Evolutionary conservation across 92 coral and sea anemone species (phyloP), one percentile per base, ranked within the genome.

Genomic region (Virgularia gustaviana): DNA sequence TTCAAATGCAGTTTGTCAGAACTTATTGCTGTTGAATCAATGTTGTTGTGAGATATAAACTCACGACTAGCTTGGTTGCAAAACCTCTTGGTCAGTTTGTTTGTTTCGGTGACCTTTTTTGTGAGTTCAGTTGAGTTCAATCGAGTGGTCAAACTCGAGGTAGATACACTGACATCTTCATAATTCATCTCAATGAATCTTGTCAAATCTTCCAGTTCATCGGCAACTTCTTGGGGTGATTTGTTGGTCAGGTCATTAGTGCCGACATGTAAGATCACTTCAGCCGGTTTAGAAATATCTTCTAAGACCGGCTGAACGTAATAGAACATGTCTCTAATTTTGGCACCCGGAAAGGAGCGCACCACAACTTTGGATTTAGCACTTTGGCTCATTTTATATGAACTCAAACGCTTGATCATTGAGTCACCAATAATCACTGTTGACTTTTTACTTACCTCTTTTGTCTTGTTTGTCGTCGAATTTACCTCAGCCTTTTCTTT

Each of bases 1-100:
- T 71, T 79, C 24, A 79, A 64, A 33, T 79, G 78, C 63, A 79
- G 62, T 59, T 71, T 71, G 25, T 47, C 29, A 36, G 47, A 45
- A 62, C 71, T 79, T 34, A 71, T 27, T 45, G 72, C 59, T 39
- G 68, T 52, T 16, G 35, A 47, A 65, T 61, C 61, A 39, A 77
- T 54, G 34, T 65, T 77, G 24, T 65, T 34, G 37, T 77, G 75
- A 9, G 36, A 65, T 38, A 77, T 32, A 8, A 77, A 19, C 27
- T 22, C 7, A 22, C 58, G 22, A 12, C 31, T 33, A 9, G 58
- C 22, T 22, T 52, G 58, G 22, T 52, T 52, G 28, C 58, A 52
- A 22, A 15, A 52, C 30, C 28, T 8, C 28, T 52, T 12, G 28
- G 28, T 52, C 7, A 11, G 37, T 16, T 65, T 64, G 57, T 64